phyloP scores from a whole-genome alignment of 1,140 invertebrate species.

The Eciton burchellii region DNA sequence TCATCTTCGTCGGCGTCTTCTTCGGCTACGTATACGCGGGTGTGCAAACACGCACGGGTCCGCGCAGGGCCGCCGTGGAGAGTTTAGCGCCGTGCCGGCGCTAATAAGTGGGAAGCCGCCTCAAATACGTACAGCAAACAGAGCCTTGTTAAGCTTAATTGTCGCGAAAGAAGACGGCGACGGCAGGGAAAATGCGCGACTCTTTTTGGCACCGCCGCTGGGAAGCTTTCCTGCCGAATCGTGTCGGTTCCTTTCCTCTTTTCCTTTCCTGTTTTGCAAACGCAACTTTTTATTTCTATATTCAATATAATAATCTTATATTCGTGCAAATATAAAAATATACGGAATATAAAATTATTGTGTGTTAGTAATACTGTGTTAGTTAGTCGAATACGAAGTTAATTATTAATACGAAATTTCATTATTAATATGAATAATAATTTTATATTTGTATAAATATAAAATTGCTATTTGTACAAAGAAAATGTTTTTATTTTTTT shows the following conservation, averaged over 20 bases:
- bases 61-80: slow-evolving; percentile 67
- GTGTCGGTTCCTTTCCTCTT: background rate
- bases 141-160: slow-evolving; percentile 79
- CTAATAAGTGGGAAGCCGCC: slow-evolving; percentile 80
- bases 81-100: slow-evolving; percentile 75
- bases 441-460: no score
- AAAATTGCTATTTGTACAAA: no score
- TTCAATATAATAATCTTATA: no score
- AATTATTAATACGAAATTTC: no score
- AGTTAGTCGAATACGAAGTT: no score
- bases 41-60: slow-evolving; percentile 75
- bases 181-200: slow-evolving; percentile 15
- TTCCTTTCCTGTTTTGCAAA: background rate
- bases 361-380: no score
- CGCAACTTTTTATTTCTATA: no score
- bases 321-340: no score
- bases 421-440: no score
- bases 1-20: slow-evolving; percentile 39
- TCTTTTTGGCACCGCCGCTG: slow-evolving; percentile 37
- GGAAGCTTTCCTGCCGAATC: slow-evolving; percentile 22
- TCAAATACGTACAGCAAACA: slow-evolving; percentile 80
- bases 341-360: no score
- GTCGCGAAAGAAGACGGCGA: slow-evolving; percentile 69
- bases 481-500: no score
- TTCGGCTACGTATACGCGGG: slow-evolving; percentile 45